phyloP scores from a whole-genome alignment of 2,797 vertebrate genomes.

The Arrhamphus sclerolepis region DNA sequence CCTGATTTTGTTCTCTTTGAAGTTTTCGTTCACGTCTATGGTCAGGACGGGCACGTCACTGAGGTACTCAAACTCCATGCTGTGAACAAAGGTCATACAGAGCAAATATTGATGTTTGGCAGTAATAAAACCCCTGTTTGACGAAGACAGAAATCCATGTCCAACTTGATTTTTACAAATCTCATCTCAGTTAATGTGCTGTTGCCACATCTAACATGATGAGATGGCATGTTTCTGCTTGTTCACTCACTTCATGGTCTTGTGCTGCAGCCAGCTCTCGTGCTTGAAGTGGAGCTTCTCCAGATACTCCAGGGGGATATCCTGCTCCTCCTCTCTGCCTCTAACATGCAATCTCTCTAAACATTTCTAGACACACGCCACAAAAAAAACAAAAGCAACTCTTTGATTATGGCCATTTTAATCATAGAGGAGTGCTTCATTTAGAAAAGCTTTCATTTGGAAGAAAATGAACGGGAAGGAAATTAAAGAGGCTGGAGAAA shows the following conservation, averaged over 20 bases:
- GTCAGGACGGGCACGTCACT: conserved; percentile 88
- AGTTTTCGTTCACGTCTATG: conserved; percentile 90
- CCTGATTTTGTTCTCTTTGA: conserved; percentile 79
- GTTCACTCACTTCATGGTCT: conserved; percentile 83
- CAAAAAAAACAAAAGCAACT: neutral
- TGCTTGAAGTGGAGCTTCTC: conserved; percentile 94
- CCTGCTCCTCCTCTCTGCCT: conserved; percentile 90
- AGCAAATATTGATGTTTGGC: no score
- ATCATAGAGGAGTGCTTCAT: neutral
- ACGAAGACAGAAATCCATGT: no score
- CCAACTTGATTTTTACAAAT: no score
- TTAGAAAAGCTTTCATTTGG: neutral
- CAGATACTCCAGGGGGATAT: conserved; percentile 91
- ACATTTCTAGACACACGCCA: conserved; percentile 80
- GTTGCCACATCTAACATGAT: no score
- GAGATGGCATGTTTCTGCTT: no score
- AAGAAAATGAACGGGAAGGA: neutral
- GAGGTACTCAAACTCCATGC: conserved; percentile 88
- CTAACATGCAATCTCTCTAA: conserved; percentile 86
- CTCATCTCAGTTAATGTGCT: no score
- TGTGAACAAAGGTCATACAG: no score
- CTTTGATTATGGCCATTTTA: neutral
- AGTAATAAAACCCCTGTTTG: no score
- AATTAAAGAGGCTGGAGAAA: no score
- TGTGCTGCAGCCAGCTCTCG: conserved; percentile 93